phyloP scores from a whole-genome alignment of 2,888 invertebrate genomes.

The Cephonodes hylas region DNA sequence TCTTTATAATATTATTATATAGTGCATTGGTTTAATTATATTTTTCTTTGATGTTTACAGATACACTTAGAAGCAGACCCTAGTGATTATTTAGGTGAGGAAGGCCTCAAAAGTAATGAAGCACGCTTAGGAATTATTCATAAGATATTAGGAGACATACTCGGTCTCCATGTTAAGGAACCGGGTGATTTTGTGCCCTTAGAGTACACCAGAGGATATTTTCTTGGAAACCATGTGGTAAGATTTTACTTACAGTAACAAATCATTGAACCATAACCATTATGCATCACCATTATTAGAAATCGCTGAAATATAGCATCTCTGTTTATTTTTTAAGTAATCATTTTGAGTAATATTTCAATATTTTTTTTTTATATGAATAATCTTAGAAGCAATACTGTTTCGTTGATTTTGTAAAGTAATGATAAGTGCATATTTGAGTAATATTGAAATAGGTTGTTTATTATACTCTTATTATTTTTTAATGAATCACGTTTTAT shows the following conservation, averaged over 20 bases:
- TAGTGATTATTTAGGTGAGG: conserved; percentile 69
- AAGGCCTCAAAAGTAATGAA: conserved; percentile 76
- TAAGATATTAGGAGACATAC: conserved; percentile 86
- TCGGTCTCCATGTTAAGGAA: conserved; percentile 83
- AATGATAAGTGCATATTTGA: not conserved
- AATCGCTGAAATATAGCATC: conserved; percentile 39
- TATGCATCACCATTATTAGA: conserved; percentile 57
- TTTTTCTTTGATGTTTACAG: conserved; percentile 72
- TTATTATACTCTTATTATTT: conserved; percentile 19
- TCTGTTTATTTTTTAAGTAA: not conserved
- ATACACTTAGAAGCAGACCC: conserved; percentile 92
- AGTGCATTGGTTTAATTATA: too few relatives aligned
- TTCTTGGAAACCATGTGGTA: conserved; percentile 92
- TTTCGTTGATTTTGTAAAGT: not conserved
- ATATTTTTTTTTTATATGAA: not conserved
- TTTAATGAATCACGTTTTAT: conserved; percentile 31
- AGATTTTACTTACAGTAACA: conserved; percentile 27
- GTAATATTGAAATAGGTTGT: conserved; percentile 33
- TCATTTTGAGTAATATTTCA: not conserved
- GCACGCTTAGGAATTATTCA: conserved; percentile 89
- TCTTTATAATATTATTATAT: too few relatives aligned
- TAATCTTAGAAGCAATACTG: not conserved
- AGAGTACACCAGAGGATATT: conserved; percentile 85
- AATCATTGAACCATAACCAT: conserved; percentile 12
- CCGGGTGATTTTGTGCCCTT: conserved; percentile 48